Evolutionary conservation across 2,888 invertebrate species (phyloP), one percentile per base, ranked within the genome.

Genomic region (Ditylenchus weischeri): DNA sequence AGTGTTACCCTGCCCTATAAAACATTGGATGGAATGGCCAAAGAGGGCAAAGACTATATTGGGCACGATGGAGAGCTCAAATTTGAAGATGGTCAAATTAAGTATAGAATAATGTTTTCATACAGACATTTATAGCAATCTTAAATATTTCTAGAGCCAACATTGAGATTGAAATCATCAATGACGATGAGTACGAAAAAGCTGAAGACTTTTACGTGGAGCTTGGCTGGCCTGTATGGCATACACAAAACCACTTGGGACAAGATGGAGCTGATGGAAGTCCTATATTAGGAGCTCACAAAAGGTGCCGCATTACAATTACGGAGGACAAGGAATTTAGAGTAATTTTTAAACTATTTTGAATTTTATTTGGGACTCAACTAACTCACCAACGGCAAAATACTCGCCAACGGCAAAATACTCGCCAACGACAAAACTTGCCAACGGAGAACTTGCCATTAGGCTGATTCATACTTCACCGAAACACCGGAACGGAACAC

Each of bases 271-370:
- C 84, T 58, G 88, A 93, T 85, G 96, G 96, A 29, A 89, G 90
- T 80, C 96, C 96, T 1, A 88, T 90, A 76, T 87, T 92, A 70
- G 94, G 95, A 1, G 92, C 93, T 76, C 88, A 90, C 82, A 88
- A 88, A 72, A 88, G 90, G 77, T 90, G 91, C 68, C 90, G 91
- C 86, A 88, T 96, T 79, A 88, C 91, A 83, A 90, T 98, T 83
- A 93, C 91, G 82, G 96, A 98, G 85, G 95, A 94, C 87, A 91
- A 92, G 85, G 96, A 96, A 86, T 96, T 98, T 86, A 96, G 93
- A 71, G 71, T 62, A 36, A 19, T 64, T 64, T 66, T 43, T 43
- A 43, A 8, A 29, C n/a, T n/a, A n/a, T n/a, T n/a, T 50, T 50
- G 19, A 19, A 19, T n/a, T 19, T n/a, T n/a, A n/a, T n/a, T n/a